Evolutionary conservation across 2,113 vertebrate species (phyloP).

Genomic region (Hylia prasina): DNA sequence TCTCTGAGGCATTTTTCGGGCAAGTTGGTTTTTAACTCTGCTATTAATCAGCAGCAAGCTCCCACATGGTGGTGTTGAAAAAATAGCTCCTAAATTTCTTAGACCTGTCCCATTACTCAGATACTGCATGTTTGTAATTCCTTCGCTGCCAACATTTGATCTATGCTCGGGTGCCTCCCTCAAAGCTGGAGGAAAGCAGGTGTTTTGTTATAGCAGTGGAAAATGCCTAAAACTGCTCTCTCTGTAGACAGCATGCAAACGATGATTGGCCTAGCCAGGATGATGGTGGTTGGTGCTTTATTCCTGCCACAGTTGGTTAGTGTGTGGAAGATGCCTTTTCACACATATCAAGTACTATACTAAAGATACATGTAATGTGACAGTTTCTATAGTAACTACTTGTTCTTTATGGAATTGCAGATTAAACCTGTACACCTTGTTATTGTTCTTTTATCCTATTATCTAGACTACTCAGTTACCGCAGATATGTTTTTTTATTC

Average conservation of each 20-base stretch:
- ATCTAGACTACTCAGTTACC: conserved; percentile 20
- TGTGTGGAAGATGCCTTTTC: not conserved
- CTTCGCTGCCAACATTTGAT: not conserved
- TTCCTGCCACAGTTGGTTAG: not conserved
- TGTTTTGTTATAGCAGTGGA: not conserved
- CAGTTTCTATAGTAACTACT: conserved; percentile 66
- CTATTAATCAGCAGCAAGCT: not conserved
- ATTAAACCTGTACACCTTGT: conserved; percentile 39
- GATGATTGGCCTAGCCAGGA: not conserved
- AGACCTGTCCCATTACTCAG: not conserved
- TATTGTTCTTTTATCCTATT: conserved; percentile 45
- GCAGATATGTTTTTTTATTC: not conserved
- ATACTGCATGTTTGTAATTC: not conserved
- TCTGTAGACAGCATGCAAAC: not conserved
- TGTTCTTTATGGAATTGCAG: conserved; percentile 38
- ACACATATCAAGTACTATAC: not conserved
- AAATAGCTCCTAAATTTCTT: not conserved
- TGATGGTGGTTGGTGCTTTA: not conserved
- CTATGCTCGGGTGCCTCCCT: not conserved
- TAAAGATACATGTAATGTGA: conserved; percentile 1
- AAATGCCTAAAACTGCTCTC: not conserved
- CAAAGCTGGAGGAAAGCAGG: not conserved
- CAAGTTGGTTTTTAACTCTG: not conserved
- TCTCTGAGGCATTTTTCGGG: not conserved
- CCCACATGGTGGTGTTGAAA: not conserved